Evolutionary conservation across 2,888 invertebrate genomes (phyloP).

Genomic region (Furcula furcula): DNA sequence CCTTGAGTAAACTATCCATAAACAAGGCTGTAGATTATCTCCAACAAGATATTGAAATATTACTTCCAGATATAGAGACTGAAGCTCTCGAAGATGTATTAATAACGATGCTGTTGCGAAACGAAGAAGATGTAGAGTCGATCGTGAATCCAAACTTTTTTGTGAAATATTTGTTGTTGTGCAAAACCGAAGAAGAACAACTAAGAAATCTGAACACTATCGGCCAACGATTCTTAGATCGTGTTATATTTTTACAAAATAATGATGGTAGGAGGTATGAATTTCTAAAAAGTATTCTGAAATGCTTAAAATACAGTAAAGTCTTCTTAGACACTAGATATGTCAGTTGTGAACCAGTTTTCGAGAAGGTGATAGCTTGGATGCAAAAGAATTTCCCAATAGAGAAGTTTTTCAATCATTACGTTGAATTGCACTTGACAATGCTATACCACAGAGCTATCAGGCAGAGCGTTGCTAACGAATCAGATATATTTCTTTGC

Average conservation of each 20-base stretch:
- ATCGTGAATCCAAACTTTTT: too few relatives aligned
- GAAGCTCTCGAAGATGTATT: constrained; percentile 29
- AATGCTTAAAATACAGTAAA: constrained; percentile 38
- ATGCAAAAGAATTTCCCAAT: constrained; percentile 39
- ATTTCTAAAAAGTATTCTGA: too few relatives aligned
- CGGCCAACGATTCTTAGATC: constrained; percentile 37
- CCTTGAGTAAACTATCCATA: constrained; percentile 19
- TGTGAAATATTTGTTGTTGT: constrained; percentile 45
- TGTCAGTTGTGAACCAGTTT: constrained; percentile 39
- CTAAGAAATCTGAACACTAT: constrained; percentile 30
- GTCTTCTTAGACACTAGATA: constrained; percentile 42
- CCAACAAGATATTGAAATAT: constrained; percentile 33
- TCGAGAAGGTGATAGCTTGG: constrained; percentile 39
- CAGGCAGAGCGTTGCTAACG: constrained; percentile 34
- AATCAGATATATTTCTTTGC: constrained; percentile 38
- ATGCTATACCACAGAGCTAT: constrained; percentile 54
- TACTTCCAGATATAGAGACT: constrained; percentile 31
- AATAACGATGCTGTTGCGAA: constrained; percentile 13
- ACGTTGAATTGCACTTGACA: constrained; percentile 42
- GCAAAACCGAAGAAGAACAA: constrained; percentile 33
- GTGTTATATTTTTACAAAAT: too few relatives aligned
- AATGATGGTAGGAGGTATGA: too few relatives aligned
- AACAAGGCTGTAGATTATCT: constrained; percentile 18
- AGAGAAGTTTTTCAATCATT: constrained; percentile 39
- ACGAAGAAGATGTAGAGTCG: too few relatives aligned